A percentile compares a stretch with the other conserved stretches of the same genome.
Evolutionary conservation across 2,797 vertebrate species (phyloP).

Genomic region (Miichthys miiuy): DNA sequence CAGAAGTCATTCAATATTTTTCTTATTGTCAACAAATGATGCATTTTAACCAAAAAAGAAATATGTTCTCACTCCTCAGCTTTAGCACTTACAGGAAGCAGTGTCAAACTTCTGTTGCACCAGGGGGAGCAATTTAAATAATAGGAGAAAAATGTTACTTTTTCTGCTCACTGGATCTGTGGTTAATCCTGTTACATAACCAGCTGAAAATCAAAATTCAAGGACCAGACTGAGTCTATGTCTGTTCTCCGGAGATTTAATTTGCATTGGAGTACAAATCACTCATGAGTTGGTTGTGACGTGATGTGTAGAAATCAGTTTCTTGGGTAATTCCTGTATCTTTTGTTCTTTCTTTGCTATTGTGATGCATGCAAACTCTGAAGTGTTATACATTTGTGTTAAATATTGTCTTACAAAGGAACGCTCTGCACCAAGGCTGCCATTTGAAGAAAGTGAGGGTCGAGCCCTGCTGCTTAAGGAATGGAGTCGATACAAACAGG

Average conservation of each 20-base stretch:
- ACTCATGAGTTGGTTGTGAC: neutral
- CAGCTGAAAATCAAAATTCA: neutral
- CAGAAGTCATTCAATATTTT: too few species aligned
- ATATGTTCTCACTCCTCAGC: too few species aligned
- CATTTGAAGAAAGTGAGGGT: constrained; percentile 88
- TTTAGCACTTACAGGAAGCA: too few species aligned
- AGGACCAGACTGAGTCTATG: neutral
- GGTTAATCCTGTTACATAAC: neutral
- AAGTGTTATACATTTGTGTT: constrained; percentile 10
- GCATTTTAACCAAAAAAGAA: too few species aligned
- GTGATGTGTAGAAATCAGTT: neutral
- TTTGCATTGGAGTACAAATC: neutral
- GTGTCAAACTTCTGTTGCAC: too few species aligned
- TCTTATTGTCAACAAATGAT: too few species aligned
- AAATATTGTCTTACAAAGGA: constrained; percentile 77
- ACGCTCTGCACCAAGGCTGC: constrained; percentile 75
- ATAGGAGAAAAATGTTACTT: neutral
- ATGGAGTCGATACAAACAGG: constrained; percentile 90
- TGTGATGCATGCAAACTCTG: neutral
- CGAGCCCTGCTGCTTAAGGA: constrained; percentile 91
- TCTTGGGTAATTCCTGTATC: neutral
- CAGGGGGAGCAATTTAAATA: neutral
- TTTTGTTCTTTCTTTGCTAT: neutral
- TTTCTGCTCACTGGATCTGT: neutral
- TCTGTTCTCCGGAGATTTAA: neutral